These are phyloP conservation scores for Tupaia tana DNA, from an alignment of 2,113 vertebrate genomes.

Conservation along the genomic window DNA sequence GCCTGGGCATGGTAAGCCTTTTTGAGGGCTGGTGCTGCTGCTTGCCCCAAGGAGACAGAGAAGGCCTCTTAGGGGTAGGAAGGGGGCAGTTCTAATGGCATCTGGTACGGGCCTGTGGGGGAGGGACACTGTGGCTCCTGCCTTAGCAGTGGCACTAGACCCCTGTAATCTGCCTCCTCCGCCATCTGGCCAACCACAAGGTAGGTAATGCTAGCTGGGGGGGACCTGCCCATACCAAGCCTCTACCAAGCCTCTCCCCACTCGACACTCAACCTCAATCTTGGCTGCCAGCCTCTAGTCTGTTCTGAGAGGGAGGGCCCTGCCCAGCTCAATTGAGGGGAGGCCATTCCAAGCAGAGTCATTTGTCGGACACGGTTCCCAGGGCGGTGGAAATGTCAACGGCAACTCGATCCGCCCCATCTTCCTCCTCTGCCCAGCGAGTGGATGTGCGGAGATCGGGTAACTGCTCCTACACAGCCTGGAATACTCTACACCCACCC, in stretches of 20 bases:
- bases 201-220: neutral
- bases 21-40: neutral
- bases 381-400: constrained; percentile 69
- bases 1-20: constrained; percentile 11
- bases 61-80: constrained; percentile 11
- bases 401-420: constrained; percentile 71
- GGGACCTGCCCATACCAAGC: neutral
- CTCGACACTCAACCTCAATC: constrained; percentile 13
- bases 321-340: neutral
- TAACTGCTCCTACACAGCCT: constrained; percentile 49
- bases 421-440: constrained; percentile 27
- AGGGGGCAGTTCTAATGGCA: constrained; percentile 55
- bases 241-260: neutral
- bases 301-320: constrained; percentile 6
- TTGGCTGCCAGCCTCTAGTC: constrained; percentile 43
- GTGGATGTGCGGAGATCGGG: constrained; percentile 20
- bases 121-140: constrained; percentile 32
- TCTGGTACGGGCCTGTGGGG: neutral
- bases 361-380: constrained; percentile 28
- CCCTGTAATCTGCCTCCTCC: constrained; percentile 49
- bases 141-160: neutral
- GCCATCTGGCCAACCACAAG: constrained; percentile 15
- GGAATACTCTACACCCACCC: constrained; percentile 45
- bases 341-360: constrained; percentile 29
- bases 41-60: constrained; percentile 25